Percentiles rank a stretch among this genome's conserved stretches.
Conservation (phyloP, 2,797 vertebrate species). For the Tauraco hartlaubi region DNA sequence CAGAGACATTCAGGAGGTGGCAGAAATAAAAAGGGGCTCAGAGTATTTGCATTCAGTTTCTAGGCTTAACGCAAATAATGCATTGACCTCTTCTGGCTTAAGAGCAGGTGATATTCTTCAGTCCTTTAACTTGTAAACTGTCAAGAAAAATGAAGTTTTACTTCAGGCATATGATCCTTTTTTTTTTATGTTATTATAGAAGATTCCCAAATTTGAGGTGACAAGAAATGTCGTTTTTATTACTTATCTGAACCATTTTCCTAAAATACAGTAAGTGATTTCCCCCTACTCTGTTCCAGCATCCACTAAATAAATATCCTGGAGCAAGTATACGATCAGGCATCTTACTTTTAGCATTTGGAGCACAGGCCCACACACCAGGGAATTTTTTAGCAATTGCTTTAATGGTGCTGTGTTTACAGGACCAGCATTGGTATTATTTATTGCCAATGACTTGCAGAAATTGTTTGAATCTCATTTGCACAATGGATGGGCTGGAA, state of each 20-base stretch:
- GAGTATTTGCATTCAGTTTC: not conserved
- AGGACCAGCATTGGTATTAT: not conserved
- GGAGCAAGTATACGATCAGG: not conserved
- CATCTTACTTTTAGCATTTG: conserved; percentile 43
- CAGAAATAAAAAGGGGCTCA: not conserved
- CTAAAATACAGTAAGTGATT: conserved; percentile 34
- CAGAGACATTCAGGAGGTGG: not conserved
- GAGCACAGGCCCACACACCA: not conserved
- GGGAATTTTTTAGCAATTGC: conserved; percentile 49
- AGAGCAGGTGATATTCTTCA: not conserved
- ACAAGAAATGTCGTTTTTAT: not conserved
- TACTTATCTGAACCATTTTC: not conserved
- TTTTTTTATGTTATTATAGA: not conserved
- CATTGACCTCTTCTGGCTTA: not conserved
- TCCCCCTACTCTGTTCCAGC: not conserved
- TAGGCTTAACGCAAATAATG: not conserved
- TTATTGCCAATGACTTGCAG: conserved; percentile 49
- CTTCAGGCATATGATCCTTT: not conserved
- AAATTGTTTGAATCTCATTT: conserved; percentile 64
- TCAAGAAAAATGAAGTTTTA: conserved; percentile 6
- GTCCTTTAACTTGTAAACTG: not conserved
- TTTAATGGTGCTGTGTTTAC: conserved; percentile 56
- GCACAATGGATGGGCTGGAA: conserved; percentile 24
- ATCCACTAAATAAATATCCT: conserved; percentile 34
- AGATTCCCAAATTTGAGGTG: conserved; percentile 5